Conservation (phyloP, 2,888 invertebrate species). For the Selenia dentaria region DNA sequence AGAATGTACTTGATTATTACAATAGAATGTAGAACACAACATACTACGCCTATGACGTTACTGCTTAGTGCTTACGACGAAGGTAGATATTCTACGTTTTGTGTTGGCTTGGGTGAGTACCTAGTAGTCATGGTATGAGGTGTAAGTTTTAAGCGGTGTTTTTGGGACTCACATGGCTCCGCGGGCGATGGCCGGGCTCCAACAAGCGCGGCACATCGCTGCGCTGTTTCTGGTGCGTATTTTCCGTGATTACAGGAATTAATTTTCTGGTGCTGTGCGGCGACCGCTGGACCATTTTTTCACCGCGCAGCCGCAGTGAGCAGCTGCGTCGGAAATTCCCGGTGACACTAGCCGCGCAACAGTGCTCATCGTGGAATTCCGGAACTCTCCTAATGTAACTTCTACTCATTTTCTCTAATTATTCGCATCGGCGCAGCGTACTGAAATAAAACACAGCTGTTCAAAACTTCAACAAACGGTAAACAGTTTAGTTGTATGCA, state of each 20-base stretch:
- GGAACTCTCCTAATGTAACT: conserved; percentile 68
- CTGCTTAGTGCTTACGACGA: too few species aligned
- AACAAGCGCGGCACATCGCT: conserved; percentile 73
- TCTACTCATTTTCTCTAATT: conserved; percentile 75
- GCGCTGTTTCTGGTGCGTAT: conserved; percentile 75
- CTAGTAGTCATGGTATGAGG: conserved; percentile 44
- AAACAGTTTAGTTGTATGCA: background rate
- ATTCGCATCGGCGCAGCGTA: conserved; percentile 69
- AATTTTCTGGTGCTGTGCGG: conserved; percentile 79
- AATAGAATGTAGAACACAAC: conserved; percentile 13
- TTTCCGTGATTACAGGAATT: conserved; percentile 87
- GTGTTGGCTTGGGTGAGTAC: conserved; percentile 36
- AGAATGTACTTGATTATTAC: too few species aligned
- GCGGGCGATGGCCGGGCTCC: conserved; percentile 80
- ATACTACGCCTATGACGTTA: too few species aligned
- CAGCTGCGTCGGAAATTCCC: conserved; percentile 86
- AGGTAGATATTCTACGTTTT: too few species aligned
- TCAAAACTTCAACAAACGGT: conserved; percentile 13
- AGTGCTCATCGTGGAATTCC: conserved; percentile 78
- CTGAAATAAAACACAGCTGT: conserved; percentile 70
- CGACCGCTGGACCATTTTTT: conserved; percentile 84
- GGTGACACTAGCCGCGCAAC: conserved; percentile 80
- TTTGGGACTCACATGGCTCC: conserved; percentile 81
- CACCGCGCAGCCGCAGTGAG: conserved; percentile 88
- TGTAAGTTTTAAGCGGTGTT: conserved; percentile 10